These are phyloP conservation scores for Hycleus cichorii DNA, from an alignment of 1,140 invertebrate genomes.

Conservation along the genomic window DNA sequence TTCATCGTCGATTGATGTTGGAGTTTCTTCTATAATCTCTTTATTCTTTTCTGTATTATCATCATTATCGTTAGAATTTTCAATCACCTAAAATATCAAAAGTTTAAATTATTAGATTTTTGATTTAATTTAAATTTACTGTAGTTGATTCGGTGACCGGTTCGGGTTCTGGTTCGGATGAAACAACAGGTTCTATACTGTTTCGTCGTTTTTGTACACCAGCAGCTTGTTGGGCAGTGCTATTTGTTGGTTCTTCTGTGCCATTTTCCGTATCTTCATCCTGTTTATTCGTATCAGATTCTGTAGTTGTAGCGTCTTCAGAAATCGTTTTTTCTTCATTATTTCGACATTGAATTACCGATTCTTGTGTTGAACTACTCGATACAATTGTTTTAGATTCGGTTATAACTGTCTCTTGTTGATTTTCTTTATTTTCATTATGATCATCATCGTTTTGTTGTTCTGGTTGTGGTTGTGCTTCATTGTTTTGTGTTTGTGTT, in stretches of 20 bases:
- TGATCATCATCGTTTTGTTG: not conserved
- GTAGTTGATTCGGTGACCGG: not conserved
- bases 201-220: constrained; percentile 31
- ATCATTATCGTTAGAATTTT: not conserved
- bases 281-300: not conserved
- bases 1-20: no score
- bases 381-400: constrained; percentile 8
- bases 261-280: constrained; percentile 9
- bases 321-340: constrained; percentile 25
- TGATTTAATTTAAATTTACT: no score
- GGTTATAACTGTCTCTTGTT: constrained; percentile 10
- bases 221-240: constrained; percentile 28
- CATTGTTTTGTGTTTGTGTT: not conserved
- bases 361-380: constrained; percentile 19
- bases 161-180: not conserved
- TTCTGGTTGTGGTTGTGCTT: not conserved
- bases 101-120: no score
- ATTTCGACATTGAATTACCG: constrained; percentile 18
- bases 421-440: not conserved
- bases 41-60: no score
- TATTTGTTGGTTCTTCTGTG: constrained; percentile 23
- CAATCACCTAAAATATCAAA: no score
- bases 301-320: constrained; percentile 5
- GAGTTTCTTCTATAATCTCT: no score
- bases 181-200: constrained; percentile 26